These are phyloP conservation scores for Arenaria interpres DNA, from an alignment of 2,113 vertebrate genomes.

Conservation along the genomic window DNA sequence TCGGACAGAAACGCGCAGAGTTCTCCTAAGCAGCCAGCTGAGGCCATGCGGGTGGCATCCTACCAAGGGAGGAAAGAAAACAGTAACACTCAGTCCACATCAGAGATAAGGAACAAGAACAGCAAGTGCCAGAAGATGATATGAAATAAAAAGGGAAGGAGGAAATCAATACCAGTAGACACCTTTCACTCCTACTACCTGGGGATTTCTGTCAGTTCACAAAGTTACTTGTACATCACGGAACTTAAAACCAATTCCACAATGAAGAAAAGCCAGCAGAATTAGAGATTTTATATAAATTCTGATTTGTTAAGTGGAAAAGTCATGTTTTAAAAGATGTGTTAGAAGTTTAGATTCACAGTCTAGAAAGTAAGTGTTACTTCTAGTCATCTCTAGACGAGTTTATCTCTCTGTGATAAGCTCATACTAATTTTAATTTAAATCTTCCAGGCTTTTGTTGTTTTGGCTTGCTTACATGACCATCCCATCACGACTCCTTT, in stretches of 20 bases:
- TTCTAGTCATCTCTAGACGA: not conserved
- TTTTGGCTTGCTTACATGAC: not conserved
- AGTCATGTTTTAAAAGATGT: not conserved
- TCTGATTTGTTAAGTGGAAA: not conserved
- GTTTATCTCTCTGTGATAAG: not conserved
- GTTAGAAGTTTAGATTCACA: not conserved
- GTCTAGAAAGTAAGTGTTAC: not conserved
- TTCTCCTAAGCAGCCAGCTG: slow-evolving; percentile 92
- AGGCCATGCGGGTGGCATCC: slow-evolving; percentile 95
- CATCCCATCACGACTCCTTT: not conserved
- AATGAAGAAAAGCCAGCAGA: not conserved
- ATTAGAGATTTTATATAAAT: not conserved
- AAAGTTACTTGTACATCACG: not conserved
- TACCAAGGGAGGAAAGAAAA: slow-evolving; percentile 35
- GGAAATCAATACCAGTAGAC: not conserved
- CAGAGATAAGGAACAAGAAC: not conserved
- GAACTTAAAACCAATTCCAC: not conserved
- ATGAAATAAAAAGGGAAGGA: not conserved
- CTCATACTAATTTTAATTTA: not conserved
- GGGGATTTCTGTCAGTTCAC: not conserved
- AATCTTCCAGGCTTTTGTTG: not conserved
- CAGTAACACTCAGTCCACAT: not conserved
- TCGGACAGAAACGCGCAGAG: slow-evolving; percentile 93
- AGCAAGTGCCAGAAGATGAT: not conserved
- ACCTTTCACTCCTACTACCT: not conserved